Percentiles rank a stretch among this genome's conserved stretches.
These are phyloP conservation scores for Watsonalla binaria DNA, from an alignment of 2,888 invertebrate species.

Conservation along the genomic window DNA sequence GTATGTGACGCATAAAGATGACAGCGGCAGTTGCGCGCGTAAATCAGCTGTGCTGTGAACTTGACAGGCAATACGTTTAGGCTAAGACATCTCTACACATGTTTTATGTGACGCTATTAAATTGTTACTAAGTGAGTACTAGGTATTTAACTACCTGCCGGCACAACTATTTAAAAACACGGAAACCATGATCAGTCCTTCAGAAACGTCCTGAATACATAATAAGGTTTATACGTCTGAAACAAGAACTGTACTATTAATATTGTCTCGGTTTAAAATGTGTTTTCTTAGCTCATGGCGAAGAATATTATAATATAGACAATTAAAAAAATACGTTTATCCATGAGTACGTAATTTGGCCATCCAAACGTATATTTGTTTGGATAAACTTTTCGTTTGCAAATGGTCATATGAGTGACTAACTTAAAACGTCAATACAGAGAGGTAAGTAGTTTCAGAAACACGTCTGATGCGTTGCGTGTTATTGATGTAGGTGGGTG, in stretches of 20 bases:
- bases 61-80: constrained; percentile 41
- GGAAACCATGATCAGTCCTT: neutral
- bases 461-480: neutral
- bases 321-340: too few relatives aligned
- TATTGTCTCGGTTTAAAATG: too few relatives aligned
- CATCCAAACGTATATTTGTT: too few relatives aligned
- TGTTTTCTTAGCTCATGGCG: too few relatives aligned
- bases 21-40: constrained; percentile 37
- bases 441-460: neutral
- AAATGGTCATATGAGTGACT: neutral
- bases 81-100: constrained; percentile 3
- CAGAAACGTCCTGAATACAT: too few relatives aligned
- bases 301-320: too few relatives aligned
- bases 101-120: neutral
- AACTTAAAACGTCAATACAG: neutral
- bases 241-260: too few relatives aligned
- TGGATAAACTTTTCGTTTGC: neutral
- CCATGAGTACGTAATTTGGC: too few relatives aligned
- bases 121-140: neutral
- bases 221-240: too few relatives aligned
- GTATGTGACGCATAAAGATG: constrained; percentile 42
- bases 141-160: neutral
- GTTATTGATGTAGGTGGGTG: neutral
- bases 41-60: constrained; percentile 51
- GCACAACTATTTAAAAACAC: neutral